Base-by-base conservation (phyloP, 2,797 vertebrate species). In the Thamnophis elegans region DNA sequence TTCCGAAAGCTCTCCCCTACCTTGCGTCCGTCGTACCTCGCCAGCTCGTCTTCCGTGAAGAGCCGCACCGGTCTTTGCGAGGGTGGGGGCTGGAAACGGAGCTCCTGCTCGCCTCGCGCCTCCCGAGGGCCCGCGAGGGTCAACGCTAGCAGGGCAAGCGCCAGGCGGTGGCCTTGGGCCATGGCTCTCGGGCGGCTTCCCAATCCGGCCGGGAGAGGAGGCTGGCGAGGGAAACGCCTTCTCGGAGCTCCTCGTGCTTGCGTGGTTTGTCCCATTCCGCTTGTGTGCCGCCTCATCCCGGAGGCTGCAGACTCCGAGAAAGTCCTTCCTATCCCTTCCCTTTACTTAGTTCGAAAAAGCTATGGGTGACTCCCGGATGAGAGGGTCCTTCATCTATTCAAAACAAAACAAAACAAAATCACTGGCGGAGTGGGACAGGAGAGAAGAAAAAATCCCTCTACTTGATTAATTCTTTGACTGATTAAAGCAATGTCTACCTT, bases 31-130 rank as follows among this genome's bases (percentile, higher is more conserved):
- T 97, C 97, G 97, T 99, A 98, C 96, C 96, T 97, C 93, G 94
- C 97, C 95, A 99, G 97, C 94, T 99, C 98, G 93, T 98, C 97
- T 88, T 99, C 98, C 0, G 98, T 99, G 95, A 99, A 99, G n/a
- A 99, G 96, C 28, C 99, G 97, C 5, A 99, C 99, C 0, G 16
- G 96, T 0, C 89, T 95, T 90, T 97, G 93, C 1, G 97, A 95
- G 88, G 96, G 95, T 13, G 91, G 36, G 1, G 94, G 87, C 91
- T 78, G 91, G 93, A 96, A 94, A 56, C 94, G 95, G 65, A 95
- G 94, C 93, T 93, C 9, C 16, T n/a, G 93, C 91, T 93, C 78
- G 7, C 90, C 4, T 18, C 16, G 47, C 47, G 51, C 13, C n/a
- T 42, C 92, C 16, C 1, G 85, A 42, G 3, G 20, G 53, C 1